Evolutionary conservation across 2,888 invertebrate genomes (phyloP), one percentile per base, ranked within the genome.

Genomic region (Orchestes rusci): DNA sequence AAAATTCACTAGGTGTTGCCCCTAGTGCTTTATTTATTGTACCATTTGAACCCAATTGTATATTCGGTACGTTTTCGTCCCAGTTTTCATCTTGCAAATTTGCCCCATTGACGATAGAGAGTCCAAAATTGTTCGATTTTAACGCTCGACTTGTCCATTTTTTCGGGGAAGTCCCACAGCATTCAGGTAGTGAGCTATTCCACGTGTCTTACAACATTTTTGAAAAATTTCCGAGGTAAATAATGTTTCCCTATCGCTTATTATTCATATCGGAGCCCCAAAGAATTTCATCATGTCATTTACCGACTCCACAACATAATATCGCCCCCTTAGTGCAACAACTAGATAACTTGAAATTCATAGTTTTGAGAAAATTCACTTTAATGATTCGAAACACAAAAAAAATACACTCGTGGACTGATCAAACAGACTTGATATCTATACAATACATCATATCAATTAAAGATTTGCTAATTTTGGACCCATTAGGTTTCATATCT

Each of bases 61-160:
- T 29, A 18, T 50, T 52, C 12, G 12, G 1, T 7, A 53, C 34
- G 28, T 53, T 52, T 29, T 49, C 44, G 17, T 53, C 53, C 51
- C 53, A 53, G 8, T 16, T 10, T 4, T 47, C 28, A 30, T 47
- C 46, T 2, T 34, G 28, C 16, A 18, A 20, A 31, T 50, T 17
- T 4, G 44, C 47, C 1, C 47, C 39, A n/a, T n/a, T n/a, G n/a
- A n/a, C n/a, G n/a, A n/a, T n/a, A n/a, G n/a, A n/a, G n/a, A n/a
- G n/a, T n/a, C n/a, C n/a, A n/a, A n/a, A n/a, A n/a, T n/a, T n/a
- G n/a, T n/a, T n/a, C n/a, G n/a, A n/a, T n/a, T 43, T n/a, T 30
- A 33, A 13, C 40, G 3, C 27, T 40, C 40, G 12, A 40, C 23
- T 16, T 39, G 45, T 13, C 48, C 51, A 32, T 51, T 48, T 31